Evolutionary conservation across 1,140 invertebrate species (phyloP).

Genomic region (Thalassaphorura encarpata): DNA sequence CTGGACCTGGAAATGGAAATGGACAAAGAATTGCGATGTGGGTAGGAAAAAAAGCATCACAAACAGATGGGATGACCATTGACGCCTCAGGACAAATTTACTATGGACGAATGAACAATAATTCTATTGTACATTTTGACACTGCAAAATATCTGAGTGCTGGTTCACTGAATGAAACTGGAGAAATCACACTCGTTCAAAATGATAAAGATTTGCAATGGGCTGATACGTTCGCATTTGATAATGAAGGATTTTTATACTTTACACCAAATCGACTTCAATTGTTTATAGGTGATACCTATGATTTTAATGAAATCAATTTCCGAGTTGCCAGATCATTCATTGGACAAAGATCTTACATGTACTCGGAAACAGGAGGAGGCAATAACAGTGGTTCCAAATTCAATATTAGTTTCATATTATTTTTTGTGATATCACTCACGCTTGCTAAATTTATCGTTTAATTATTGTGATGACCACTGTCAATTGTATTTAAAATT

Average conservation of each 20-base stretch:
- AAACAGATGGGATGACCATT: constrained; percentile 59
- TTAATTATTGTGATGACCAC: too few species aligned
- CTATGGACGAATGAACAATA: constrained; percentile 52
- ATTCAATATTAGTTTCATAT: too few species aligned
- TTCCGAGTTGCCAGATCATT: constrained; percentile 49
- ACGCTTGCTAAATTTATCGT: too few species aligned
- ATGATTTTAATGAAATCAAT: constrained; percentile 45
- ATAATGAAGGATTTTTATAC: constrained; percentile 51
- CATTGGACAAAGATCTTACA: constrained; percentile 50
- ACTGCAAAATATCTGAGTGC: too few species aligned
- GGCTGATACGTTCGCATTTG: constrained; percentile 59
- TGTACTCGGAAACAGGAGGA: constrained; percentile 41
- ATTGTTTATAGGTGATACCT: constrained; percentile 47
- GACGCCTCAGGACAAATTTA: constrained; percentile 53
- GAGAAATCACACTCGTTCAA: too few species aligned
- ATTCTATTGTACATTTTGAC: constrained; percentile 57
- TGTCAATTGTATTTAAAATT: too few species aligned
- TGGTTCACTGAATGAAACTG: background rate
- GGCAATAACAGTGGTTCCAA: too few species aligned
- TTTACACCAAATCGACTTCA: constrained; percentile 55
- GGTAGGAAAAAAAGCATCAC: too few species aligned
- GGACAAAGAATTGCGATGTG: background rate
- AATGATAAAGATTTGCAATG: constrained; percentile 56
- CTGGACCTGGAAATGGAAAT: background rate
- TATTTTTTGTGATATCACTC: too few species aligned